Conservation (phyloP, 2,113 vertebrate genomes). For the Siphamia tubifer region DNA sequence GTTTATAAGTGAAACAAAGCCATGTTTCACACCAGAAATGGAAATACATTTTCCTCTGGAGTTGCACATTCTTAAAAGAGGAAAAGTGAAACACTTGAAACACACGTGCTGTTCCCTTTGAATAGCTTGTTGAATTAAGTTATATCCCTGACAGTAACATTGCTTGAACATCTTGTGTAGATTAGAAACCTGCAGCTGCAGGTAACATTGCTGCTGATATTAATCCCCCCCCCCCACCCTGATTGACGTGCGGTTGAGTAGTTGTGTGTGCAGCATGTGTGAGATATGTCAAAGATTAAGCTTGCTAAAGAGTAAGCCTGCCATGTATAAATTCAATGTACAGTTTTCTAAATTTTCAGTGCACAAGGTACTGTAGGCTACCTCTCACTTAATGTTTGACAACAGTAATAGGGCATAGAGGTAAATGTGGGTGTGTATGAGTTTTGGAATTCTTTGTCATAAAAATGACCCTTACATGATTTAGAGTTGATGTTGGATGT, state of each 20-base stretch:
- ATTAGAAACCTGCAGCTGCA: conserved; percentile 21
- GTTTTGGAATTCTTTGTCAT: conserved; percentile 43
- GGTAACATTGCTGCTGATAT: conserved; percentile 57
- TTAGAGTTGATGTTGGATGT: conserved; percentile 20
- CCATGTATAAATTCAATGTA: conserved; percentile 68
- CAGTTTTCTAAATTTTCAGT: conserved; percentile 57
- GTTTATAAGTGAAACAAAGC: background rate
- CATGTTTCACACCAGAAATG: background rate
- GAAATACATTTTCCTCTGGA: background rate
- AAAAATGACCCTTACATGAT: conserved; percentile 18
- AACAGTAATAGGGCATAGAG: conserved; percentile 41
- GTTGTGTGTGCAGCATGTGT: conserved; percentile 36
- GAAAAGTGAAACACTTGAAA: background rate
- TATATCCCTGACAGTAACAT: background rate
- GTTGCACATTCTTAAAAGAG: background rate
- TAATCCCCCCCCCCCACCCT: background rate
- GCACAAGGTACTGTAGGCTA: conserved; percentile 75
- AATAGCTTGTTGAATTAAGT: background rate
- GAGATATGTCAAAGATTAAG: conserved; percentile 43
- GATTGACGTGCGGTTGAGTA: conserved; percentile 38
- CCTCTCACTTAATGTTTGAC: conserved; percentile 63
- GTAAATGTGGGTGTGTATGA: conserved; percentile 41
- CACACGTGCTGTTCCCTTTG: background rate
- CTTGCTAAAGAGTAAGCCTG: conserved; percentile 50
- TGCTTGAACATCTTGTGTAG: conserved; percentile 7